Percentiles rank a stretch among this genome's conserved stretches.
These are phyloP conservation scores for Agelaius tricolor DNA, from an alignment of 2,113 vertebrate species.

Conservation along the genomic window DNA sequence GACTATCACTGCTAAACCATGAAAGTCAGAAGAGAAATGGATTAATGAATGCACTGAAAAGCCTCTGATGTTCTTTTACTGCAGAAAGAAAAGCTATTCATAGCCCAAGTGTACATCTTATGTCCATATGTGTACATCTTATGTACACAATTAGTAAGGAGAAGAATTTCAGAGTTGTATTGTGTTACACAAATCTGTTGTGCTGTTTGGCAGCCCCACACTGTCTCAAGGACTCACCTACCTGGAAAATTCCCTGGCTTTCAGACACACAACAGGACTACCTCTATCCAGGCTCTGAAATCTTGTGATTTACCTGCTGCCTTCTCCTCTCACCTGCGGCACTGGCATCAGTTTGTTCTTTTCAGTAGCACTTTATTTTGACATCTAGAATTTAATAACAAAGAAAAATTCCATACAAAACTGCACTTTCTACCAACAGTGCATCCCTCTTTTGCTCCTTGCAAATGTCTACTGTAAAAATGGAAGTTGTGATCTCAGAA, in stretches of 20 bases:
- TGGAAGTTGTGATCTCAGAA: background rate
- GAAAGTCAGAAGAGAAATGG: background rate
- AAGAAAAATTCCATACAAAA: background rate
- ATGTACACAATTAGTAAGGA: background rate
- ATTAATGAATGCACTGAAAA: background rate
- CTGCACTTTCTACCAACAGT: background rate
- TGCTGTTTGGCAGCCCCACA: background rate
- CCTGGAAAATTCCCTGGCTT: constrained; percentile 20
- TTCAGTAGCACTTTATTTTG: constrained; percentile 29
- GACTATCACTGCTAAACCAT: background rate
- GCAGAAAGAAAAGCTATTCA: background rate
- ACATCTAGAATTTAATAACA: constrained; percentile 41
- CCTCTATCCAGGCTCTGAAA: background rate
- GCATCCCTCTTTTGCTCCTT: background rate
- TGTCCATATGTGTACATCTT: background rate
- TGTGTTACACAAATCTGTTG: background rate
- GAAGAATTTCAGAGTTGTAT: background rate
- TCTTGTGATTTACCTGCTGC: background rate
- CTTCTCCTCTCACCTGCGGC: background rate
- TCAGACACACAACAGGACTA: background rate
- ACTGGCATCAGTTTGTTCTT: background rate
- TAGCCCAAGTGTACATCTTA: background rate
- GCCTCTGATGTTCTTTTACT: background rate
- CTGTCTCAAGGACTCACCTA: accelerated
- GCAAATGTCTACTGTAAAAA: background rate